Evolutionary conservation across 2,888 invertebrate genomes (phyloP), one percentile per base, ranked within the genome.

Genomic region (Ethmia dodecea): DNA sequence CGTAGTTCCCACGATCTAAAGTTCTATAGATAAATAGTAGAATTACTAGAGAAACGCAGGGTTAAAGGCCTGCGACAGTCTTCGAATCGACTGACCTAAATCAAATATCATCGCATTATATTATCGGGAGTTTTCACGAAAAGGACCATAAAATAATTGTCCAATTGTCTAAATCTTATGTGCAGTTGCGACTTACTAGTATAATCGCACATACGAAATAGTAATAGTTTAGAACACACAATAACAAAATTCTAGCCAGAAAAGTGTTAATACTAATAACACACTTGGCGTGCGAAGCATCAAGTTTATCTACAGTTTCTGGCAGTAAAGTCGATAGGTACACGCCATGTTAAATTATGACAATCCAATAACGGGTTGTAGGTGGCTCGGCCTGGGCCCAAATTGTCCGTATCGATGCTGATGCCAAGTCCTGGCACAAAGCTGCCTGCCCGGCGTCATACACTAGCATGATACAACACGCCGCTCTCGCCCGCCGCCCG

Each of bases 331-430:
- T 64, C 68, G 57, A 66, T 69, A 68, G 64, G 61, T 73, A 70
- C 65, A 66, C 43, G 66, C 60, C 52, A 70, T 72, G 72, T 69
- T 74, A 74, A 81, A 75, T 81, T 78, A 83, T 80, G 78, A 80
- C 78, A 79, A 78, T 72, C 77, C 80, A 77, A 80, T 84, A 83
- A 74, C 73, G 66, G 69, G 71, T 65, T 38, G 48, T 78, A 71
- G 78, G 75, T 76, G 54, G 59, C 53, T 72, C 68, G 77, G 77
- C 69, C 55, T 58, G 68, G 49, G 58, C 74, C 79, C 77, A 80
- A 83, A 84, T 80, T 73, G 77, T 76, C 55, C 63, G 69, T 64
- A 66, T 69, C 70, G 71, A 61, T 49, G 51, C 52, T 44, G 64
- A 60, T 81, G 80, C 84, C 83, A 84, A 81, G 32, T 33, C 33